phyloP scores from a whole-genome alignment of 1,140 invertebrate species.

The honey bee (Apis mellifera) region Amel_HAv3.1 CM009931.2:23086501-23087000 shows the following conservation, averaged over 20 bases:
- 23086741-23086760: too few species aligned
- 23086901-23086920: not conserved
- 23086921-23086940: not conserved
- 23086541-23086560: slow-evolving; percentile 52
- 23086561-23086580: slow-evolving; percentile 59
- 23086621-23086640: slow-evolving; percentile 15
- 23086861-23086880: too few species aligned
- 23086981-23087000: slow-evolving; percentile 45
- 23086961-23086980: slow-evolving; percentile 32
- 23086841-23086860: too few species aligned
- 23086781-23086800: too few species aligned
- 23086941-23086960: slow-evolving; percentile 8
- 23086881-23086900: too few species aligned
- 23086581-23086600: slow-evolving; percentile 31
- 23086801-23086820: too few species aligned
- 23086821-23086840: too few species aligned
- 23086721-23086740: too few species aligned
- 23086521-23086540: not conserved
- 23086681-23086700: slow-evolving; percentile 29
- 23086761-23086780: too few species aligned
- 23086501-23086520: not conserved
- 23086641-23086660: slow-evolving; percentile 50
- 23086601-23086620: slow-evolving; percentile 37
- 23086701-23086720: not conserved
- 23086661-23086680: slow-evolving; percentile 1